phyloP scores from a whole-genome alignment of 2,113 vertebrate species.

The Montifringilla adamsi region DNA sequence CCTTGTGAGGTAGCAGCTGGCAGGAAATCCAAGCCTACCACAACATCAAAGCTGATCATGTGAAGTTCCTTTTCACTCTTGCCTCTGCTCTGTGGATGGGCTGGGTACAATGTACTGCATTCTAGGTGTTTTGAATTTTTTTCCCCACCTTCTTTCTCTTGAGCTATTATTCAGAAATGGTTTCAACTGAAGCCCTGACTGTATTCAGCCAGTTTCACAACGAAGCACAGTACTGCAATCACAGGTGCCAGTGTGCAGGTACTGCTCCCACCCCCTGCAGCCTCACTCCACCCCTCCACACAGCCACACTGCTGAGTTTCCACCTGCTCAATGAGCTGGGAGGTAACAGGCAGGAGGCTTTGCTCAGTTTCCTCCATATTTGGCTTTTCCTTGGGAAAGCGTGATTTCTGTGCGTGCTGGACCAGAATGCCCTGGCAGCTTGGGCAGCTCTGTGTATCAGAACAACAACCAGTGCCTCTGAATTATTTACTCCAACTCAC shows the following conservation, averaged over 20 bases:
- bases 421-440: background rate
- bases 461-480: background rate
- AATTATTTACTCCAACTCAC: slow-evolving; percentile 57
- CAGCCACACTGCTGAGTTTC: background rate
- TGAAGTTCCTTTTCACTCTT: background rate
- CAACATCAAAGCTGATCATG: background rate
- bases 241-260: background rate
- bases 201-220: background rate
- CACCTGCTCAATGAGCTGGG: background rate
- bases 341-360: background rate
- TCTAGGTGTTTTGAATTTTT: background rate
- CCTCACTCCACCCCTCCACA: background rate
- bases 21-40: background rate
- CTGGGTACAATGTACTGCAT: background rate
- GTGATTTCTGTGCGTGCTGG: background rate
- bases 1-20: background rate
- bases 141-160: background rate
- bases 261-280: background rate
- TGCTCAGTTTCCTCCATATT: background rate
- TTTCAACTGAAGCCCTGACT: background rate
- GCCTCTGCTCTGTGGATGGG: background rate
- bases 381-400: background rate
- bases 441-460: background rate
- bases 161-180: background rate
- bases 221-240: no score